These are phyloP conservation scores for Ambastaia sidthimunki DNA, from an alignment of 2,797 vertebrate genomes.

Conservation along the genomic window DNA sequence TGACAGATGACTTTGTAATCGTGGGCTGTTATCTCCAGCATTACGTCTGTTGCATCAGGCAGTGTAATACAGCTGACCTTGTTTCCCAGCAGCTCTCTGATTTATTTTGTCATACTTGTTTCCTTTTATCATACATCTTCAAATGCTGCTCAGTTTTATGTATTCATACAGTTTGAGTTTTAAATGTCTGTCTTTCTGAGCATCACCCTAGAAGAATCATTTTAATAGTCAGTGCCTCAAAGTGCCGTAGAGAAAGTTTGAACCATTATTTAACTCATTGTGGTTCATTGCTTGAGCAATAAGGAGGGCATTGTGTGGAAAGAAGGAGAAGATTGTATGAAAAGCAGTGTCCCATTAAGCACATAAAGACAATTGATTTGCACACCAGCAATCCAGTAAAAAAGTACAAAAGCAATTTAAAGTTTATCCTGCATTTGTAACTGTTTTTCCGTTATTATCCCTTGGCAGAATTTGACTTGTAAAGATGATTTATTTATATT, in stretches of 20 bases:
- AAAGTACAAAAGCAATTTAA: too few species aligned
- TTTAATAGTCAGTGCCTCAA: neutral
- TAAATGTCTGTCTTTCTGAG: neutral
- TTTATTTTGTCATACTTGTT: constrained; percentile 25
- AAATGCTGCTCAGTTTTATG: constrained; percentile 24
- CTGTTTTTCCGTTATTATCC: too few species aligned
- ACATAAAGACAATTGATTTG: too few species aligned
- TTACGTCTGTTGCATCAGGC: constrained; percentile 47
- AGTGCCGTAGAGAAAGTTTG: neutral
- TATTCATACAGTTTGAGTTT: constrained; percentile 2
- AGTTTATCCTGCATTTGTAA: too few species aligned
- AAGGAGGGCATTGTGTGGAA: too few species aligned
- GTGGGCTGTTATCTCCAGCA: constrained; percentile 22
- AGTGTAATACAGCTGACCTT: constrained; percentile 42
- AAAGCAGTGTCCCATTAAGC: too few species aligned
- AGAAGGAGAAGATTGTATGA: too few species aligned
- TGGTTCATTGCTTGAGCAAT: too few species aligned
- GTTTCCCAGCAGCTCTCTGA: constrained; percentile 16
- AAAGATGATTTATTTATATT: too few species aligned
- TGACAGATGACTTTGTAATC: constrained; percentile 3
- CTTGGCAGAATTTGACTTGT: too few species aligned
- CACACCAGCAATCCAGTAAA: too few species aligned
- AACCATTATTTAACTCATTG: too few species aligned
- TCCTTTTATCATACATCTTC: constrained; percentile 28
- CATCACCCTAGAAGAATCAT: neutral